These are phyloP conservation scores for Coenonympha arcania DNA, from an alignment of 2,888 invertebrate genomes.

Conservation along the genomic window DNA sequence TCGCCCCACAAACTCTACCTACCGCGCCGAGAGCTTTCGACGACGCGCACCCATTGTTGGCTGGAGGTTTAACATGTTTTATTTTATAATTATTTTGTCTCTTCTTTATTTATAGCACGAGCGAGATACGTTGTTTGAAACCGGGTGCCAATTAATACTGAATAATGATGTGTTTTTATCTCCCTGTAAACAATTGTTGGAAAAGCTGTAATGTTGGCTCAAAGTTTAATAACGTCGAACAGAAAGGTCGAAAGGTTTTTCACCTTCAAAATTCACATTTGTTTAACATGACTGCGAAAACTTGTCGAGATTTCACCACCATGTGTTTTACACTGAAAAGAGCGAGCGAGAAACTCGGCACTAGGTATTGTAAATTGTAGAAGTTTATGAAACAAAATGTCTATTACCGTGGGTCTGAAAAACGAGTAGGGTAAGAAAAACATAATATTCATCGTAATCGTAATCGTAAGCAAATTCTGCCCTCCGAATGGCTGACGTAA, in stretches of 20 bases:
- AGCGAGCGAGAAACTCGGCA: no score
- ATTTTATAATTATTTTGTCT: no score
- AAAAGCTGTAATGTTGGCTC: background rate
- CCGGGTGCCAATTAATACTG: background rate
- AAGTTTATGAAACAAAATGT: no score
- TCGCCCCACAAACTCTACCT: constrained; percentile 35
- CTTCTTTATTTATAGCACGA: background rate
- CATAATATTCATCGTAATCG: no score
- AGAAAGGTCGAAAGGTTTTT: background rate
- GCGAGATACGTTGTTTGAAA: background rate
- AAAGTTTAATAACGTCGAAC: background rate
- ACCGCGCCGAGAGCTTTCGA: constrained; percentile 26
- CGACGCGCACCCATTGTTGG: constrained; percentile 26
- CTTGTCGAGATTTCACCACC: no score
- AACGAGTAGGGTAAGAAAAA: no score
- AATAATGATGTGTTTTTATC: background rate
- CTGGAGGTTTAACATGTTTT: background rate
- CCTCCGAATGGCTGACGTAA: no score
- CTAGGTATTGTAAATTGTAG: no score
- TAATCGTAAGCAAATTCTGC: no score
- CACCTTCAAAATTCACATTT: background rate
- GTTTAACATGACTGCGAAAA: no score
- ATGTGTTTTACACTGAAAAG: no score
- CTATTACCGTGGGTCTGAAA: no score
- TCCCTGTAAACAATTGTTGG: background rate